Evolutionary conservation across 2,888 invertebrate species (phyloP), one percentile per base, ranked within the genome.

Genomic region (Megamerina dolium): DNA sequence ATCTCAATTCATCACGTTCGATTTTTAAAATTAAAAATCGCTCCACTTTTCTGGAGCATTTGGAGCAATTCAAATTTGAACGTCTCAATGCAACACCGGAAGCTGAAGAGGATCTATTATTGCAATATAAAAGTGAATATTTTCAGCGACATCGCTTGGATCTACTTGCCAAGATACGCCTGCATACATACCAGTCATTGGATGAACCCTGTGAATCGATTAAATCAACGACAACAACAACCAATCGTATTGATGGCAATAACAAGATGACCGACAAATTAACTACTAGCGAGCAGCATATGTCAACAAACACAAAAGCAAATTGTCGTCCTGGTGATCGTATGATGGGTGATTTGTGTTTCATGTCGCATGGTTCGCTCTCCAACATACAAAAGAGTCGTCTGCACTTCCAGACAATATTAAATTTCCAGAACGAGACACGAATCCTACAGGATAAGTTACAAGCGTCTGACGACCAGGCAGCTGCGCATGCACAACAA

Each of bases 11-110:
- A 2, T 43, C 50, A 3, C 49, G 48, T 16, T 59, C 60, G 0
- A 55, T 60, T 38, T 60, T 60, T 20, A 55, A 51, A 45, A 53
- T 60, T 5, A 58, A 59, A 34, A 59, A 55, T 46, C 49, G 53
- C 13, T 60, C 59, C 0, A 42, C 48, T 4, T 60, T 60, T 35
- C 37, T 57, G 6, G 39, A 45, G 3, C 55, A 56, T 31, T 37
- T 60, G n/a, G 37, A 47, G 1, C 45, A 51, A 14, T 60, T 53
- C 42, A 49, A 49, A 14, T 60, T 59, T 29, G 45, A 54, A 26
- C 50, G 55, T 26, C 35, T 56, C 13, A 53, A 55, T 35, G 47
- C 47, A 3, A 49, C 16, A 2, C 52, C 49, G 20, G 54, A 52
- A 45, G 52, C 48, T 5, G 52, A 50, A 10, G 55, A 55, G 27